These are phyloP conservation scores for Teleogryllus occipitalis DNA, from an alignment of 1,140 invertebrate genomes.

Conservation along the genomic window DNA sequence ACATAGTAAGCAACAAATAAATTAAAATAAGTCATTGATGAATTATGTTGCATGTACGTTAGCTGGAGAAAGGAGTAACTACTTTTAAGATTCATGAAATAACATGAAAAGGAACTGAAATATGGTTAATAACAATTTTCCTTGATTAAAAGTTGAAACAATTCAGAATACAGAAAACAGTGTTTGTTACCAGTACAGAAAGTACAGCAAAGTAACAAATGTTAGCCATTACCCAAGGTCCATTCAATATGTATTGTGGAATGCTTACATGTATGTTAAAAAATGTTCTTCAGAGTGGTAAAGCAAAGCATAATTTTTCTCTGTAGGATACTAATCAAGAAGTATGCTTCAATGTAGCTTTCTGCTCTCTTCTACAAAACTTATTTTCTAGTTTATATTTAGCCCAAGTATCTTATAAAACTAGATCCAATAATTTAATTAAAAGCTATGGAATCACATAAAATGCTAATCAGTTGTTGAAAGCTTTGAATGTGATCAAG, in stretches of 20 bases:
- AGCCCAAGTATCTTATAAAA: too few species aligned
- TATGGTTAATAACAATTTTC: too few species aligned
- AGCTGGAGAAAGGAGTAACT: too few species aligned
- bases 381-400: neutral
- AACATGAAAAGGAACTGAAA: too few species aligned
- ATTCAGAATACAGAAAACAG: too few species aligned
- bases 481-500: neutral
- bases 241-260: conserved; percentile 5
- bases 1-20: too few species aligned
- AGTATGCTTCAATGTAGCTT: neutral
- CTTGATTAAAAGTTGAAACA: too few species aligned
- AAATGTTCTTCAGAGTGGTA: neutral
- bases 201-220: neutral
- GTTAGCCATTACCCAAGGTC: neutral
- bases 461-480: neutral
- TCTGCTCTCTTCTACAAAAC: neutral
- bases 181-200: too few species aligned
- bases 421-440: too few species aligned
- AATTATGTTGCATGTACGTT: too few species aligned
- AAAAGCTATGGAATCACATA: neutral
- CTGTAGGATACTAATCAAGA: neutral
- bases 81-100: too few species aligned
- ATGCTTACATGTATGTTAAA: neutral
- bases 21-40: too few species aligned
- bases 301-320: neutral